phyloP scores from a whole-genome alignment of 2,113 vertebrate species.

The Notarius quadriscutis region DNA sequence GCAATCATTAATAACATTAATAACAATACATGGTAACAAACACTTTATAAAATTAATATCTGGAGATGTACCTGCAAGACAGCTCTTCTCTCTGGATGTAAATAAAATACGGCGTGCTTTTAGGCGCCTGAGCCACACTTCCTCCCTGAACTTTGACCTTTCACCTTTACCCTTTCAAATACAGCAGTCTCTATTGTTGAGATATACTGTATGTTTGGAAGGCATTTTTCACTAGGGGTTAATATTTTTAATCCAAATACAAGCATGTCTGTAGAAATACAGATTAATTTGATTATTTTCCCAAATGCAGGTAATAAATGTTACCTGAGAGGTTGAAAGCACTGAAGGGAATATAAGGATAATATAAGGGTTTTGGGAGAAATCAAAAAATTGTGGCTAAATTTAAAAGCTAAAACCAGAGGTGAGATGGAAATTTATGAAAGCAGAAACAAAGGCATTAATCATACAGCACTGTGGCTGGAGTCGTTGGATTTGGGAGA shows the following conservation, averaged over 20 bases:
- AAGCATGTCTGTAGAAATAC: conserved; percentile 23
- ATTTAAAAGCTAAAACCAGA: conserved; percentile 35
- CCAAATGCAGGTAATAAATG: not conserved
- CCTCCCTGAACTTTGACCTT: conserved; percentile 39
- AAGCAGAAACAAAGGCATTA: conserved; percentile 37
- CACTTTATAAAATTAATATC: conserved; percentile 63
- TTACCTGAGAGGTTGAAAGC: not conserved
- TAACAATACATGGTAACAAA: conserved; percentile 53
- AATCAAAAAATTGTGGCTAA: conserved; percentile 16
- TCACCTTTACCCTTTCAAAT: conserved; percentile 18
- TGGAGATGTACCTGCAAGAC: conserved; percentile 62
- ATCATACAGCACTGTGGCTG: conserved; percentile 75
- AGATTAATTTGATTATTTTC: conserved; percentile 10
- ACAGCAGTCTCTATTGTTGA: conserved; percentile 40
- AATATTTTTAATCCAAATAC: conserved; percentile 6
- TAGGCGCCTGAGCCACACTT: conserved; percentile 32
- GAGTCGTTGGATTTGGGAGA: conserved; percentile 67
- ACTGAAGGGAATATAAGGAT: not conserved
- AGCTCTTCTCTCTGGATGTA: conserved; percentile 49
- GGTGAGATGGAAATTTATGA: conserved; percentile 39
- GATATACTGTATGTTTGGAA: conserved; percentile 28
- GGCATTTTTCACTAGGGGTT: conserved; percentile 1
- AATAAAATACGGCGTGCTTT: conserved; percentile 36
- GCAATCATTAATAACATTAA: conserved; percentile 56
- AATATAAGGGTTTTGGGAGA: not conserved